Percentiles rank a stretch among this genome's conserved stretches.
These are phyloP conservation scores for Alligator sinensis DNA, from an alignment of 2,113 vertebrate species.

Conservation along the genomic window DNA sequence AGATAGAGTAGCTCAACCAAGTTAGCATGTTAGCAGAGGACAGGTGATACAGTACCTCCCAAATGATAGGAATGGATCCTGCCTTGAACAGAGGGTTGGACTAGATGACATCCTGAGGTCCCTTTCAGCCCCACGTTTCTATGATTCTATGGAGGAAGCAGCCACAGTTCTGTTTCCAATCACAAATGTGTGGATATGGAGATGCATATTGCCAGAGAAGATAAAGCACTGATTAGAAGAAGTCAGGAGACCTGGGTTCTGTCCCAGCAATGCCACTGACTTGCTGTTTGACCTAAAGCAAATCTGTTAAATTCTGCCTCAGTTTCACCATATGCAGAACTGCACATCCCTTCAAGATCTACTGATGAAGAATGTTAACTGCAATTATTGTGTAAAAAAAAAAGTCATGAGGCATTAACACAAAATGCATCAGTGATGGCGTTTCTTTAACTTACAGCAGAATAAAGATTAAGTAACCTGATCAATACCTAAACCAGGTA, in stretches of 20 bases:
- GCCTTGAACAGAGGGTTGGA: too few species aligned
- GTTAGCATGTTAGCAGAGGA: background rate
- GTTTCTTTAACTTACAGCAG: background rate
- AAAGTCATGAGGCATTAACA: background rate
- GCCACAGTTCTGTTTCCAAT: background rate
- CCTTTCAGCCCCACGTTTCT: too few species aligned
- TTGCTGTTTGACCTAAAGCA: background rate
- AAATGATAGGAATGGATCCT: background rate
- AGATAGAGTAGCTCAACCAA: background rate
- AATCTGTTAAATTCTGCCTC: background rate
- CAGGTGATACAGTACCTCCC: background rate
- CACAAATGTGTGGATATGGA: background rate
- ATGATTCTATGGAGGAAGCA: background rate
- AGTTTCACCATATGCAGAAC: background rate
- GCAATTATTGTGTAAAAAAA: background rate
- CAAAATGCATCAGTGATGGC: background rate
- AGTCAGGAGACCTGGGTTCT: background rate
- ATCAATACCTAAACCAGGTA: background rate
- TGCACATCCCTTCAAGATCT: background rate
- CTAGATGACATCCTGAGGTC: too few species aligned
- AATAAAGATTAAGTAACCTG: rapidly evolving
- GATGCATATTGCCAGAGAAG: background rate
- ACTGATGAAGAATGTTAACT: background rate
- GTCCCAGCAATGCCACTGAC: background rate
- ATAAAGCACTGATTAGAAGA: background rate